phyloP scores from a whole-genome alignment of 2,888 invertebrate genomes.

The Stratiomys singularior region DNA sequence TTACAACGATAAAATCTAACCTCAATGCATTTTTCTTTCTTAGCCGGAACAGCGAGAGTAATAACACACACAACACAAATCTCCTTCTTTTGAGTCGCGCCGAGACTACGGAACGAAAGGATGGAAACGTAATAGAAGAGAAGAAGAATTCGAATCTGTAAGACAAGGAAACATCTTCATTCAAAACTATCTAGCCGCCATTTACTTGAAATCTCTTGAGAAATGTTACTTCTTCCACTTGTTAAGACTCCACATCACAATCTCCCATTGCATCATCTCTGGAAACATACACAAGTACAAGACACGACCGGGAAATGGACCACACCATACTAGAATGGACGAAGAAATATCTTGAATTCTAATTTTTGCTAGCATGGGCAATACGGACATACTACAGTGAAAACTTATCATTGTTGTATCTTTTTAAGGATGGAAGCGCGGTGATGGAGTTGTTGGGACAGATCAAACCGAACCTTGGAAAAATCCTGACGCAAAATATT shows the following conservation, averaged over 20 bases:
- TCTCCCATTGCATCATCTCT: too few species aligned
- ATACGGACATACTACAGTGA: background rate
- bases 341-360: slow-evolving; percentile 8
- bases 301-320: background rate
- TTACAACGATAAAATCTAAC: slow-evolving; percentile 19
- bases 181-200: slow-evolving; percentile 19
- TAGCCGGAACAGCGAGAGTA: slow-evolving; percentile 11
- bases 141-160: slow-evolving; percentile 1
- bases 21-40: background rate
- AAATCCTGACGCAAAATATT: slow-evolving; percentile 18
- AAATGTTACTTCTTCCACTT: slow-evolving; percentile 10
- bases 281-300: background rate
- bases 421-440: background rate
- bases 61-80: slow-evolving; percentile 18
- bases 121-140: background rate
- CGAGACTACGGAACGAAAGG: too few species aligned
- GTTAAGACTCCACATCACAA: background rate
- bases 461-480: background rate
- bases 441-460: background rate
- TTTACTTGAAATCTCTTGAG: slow-evolving; percentile 15
- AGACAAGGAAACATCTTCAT: slow-evolving; percentile 5
- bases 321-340: background rate
- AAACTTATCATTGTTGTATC: background rate
- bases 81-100: background rate
- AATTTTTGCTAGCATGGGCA: slow-evolving; percentile 15